A percentile compares a stretch with the other conserved stretches of the same genome.
Evolutionary conservation across 2,888 invertebrate species (phyloP).

Genomic region (Scaptomyza polygonia): DNA sequence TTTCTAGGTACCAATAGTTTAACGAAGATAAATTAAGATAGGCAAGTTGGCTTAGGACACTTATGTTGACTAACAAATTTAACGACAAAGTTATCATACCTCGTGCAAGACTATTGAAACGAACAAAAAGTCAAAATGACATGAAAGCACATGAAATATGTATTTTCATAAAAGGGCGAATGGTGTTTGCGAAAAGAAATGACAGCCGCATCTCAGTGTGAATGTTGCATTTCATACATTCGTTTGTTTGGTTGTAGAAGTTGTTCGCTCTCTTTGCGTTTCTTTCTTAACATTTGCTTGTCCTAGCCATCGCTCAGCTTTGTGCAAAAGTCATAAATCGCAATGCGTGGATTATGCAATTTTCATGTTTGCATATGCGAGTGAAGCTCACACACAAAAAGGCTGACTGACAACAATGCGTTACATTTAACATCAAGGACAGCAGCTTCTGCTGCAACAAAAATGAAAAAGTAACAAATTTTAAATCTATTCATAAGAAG

Average conservation of each 20-base stretch:
- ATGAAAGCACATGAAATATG: conserved; percentile 59
- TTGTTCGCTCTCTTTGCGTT: conserved; percentile 50
- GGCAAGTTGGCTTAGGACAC: neutral
- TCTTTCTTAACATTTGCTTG: conserved; percentile 74
- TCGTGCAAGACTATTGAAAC: neutral
- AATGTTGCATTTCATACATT: conserved; percentile 55
- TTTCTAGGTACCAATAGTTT: too few relatives aligned
- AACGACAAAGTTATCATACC: neutral
- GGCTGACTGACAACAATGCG: conserved; percentile 75
- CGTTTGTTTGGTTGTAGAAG: neutral
- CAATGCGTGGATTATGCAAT: conserved; percentile 80
- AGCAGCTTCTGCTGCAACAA: conserved; percentile 28
- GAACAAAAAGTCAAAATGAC: conserved; percentile 6
- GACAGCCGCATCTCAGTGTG: conserved; percentile 49
- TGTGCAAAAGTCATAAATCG: conserved; percentile 80
- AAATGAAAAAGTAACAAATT: conserved; percentile 43
- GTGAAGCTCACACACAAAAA: conserved; percentile 42
- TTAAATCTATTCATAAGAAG: conserved; percentile 55
- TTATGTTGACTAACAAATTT: neutral
- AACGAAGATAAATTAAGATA: too few relatives aligned
- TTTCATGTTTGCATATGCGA: conserved; percentile 76
- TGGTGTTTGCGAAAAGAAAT: conserved; percentile 46
- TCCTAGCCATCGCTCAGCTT: conserved; percentile 73
- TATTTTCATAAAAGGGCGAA: conserved; percentile 62
- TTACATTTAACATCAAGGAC: conserved; percentile 56